Conservation (phyloP, 2,797 vertebrate genomes). For the Fratercula arctica region DNA sequence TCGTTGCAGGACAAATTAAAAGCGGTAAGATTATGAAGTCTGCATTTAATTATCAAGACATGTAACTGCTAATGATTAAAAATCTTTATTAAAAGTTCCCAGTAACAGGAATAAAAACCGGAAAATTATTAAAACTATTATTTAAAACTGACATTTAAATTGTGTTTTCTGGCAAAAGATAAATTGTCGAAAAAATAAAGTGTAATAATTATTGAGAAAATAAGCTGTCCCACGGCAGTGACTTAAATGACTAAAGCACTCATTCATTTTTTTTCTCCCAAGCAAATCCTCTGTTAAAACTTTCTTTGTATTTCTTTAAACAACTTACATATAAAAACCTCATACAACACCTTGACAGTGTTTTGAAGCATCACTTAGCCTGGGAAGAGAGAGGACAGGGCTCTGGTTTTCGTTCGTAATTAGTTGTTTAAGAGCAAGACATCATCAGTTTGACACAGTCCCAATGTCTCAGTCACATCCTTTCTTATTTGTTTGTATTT, state of each 20-base stretch:
- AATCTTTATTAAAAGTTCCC: slow-evolving; percentile 45
- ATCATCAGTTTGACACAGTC: not conserved
- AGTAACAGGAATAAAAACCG: slow-evolving; percentile 26
- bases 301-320: not conserved
- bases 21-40: slow-evolving; percentile 60
- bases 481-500: not conserved
- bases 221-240: slow-evolving; percentile 19
- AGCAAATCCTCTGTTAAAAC: not conserved
- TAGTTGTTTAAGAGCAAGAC: not conserved
- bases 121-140: slow-evolving; percentile 63
- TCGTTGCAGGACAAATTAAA: slow-evolving; percentile 58
- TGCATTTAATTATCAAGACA: slow-evolving; percentile 70
- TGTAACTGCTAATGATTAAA: slow-evolving; percentile 55
- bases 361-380: not conserved
- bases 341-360: not conserved
- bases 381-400: not conserved
- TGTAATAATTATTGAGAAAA: slow-evolving; percentile 56
- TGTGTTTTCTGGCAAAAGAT: slow-evolving; percentile 57
- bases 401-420: not conserved
- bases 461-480: not conserved
- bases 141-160: slow-evolving; percentile 69
- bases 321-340: not conserved
- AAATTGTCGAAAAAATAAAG: slow-evolving; percentile 51
- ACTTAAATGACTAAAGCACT: slow-evolving; percentile 47
- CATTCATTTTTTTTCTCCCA: not conserved